Evolutionary conservation across 1,140 invertebrate genomes (phyloP).

Genomic region (Drosophila yakuba): DNA sequence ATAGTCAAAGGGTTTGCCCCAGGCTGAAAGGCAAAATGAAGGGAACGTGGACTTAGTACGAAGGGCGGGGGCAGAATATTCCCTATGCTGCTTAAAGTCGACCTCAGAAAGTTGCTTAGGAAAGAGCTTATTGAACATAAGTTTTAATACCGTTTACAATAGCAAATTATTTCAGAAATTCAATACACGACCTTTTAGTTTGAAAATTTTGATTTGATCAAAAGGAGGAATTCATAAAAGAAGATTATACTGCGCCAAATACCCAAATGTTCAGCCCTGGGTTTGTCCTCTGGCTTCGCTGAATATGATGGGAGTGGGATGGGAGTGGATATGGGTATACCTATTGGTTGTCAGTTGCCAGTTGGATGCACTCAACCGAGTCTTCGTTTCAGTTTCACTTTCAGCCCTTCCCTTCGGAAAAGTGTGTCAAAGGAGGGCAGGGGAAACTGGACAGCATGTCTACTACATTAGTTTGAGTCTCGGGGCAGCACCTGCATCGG

Average conservation of each 20-base stretch:
- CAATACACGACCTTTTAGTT: too few relatives aligned
- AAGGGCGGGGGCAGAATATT: neutral
- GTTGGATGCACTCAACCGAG: slow-evolving; percentile 42
- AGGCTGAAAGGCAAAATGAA: slow-evolving; percentile 9
- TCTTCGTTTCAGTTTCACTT: slow-evolving; percentile 41
- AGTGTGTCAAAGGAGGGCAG: slow-evolving; percentile 26
- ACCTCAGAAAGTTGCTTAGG: too few relatives aligned
- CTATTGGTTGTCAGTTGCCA: slow-evolving; percentile 30
- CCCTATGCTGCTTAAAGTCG: too few relatives aligned
- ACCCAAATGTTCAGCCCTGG: neutral
- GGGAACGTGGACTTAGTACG: neutral
- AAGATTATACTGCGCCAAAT: neutral
- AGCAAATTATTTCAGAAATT: too few relatives aligned
- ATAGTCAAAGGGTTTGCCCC: slow-evolving; percentile 29
- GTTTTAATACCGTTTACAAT: too few relatives aligned
- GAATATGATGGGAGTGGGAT: slow-evolving; percentile 1
- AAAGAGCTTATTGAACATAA: too few relatives aligned
- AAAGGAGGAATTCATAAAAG: too few relatives aligned
- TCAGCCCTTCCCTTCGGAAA: slow-evolving; percentile 10
- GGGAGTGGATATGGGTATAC: neutral
- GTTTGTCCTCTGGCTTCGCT: neutral
- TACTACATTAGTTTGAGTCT: slow-evolving; percentile 45
- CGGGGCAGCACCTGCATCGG: slow-evolving; percentile 31
- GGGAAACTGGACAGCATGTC: slow-evolving; percentile 26
- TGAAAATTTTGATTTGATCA: too few relatives aligned